Conservation (phyloP, 2,113 vertebrate species). For the Neodon shergylaensis region DNA sequence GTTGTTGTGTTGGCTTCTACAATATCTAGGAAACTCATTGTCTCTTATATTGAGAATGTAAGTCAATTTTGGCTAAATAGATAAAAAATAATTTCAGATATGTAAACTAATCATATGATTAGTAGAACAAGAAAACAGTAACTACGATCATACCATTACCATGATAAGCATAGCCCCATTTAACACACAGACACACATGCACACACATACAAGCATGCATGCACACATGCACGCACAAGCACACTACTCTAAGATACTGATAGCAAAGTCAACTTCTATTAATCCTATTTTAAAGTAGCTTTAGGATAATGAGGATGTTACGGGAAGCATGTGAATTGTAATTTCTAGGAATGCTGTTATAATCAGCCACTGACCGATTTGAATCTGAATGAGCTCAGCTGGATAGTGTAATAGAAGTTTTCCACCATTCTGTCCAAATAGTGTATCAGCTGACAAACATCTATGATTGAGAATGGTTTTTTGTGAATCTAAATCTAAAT, state of each 20-base stretch:
- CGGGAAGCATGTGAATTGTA: background rate
- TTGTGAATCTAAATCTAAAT: background rate
- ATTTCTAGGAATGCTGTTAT: background rate
- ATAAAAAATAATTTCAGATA: conserved; percentile 23
- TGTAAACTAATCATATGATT: background rate
- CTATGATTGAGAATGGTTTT: no score
- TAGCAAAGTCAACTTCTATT: background rate
- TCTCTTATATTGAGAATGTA: background rate
- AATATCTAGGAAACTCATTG: conserved; percentile 11
- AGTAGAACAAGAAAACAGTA: background rate
- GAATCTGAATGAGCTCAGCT: background rate
- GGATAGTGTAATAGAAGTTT: background rate
- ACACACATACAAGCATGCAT: background rate
- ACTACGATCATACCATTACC: background rate
- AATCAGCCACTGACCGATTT: background rate
- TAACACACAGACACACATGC: background rate
- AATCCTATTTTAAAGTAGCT: background rate
- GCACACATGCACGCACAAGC: background rate
- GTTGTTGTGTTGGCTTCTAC: background rate
- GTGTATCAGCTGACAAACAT: background rate
- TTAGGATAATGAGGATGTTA: background rate
- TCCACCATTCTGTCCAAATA: background rate
- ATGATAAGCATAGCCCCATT: background rate
- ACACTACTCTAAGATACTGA: background rate
- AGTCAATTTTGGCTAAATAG: background rate